Evolutionary conservation across 2,113 vertebrate genomes (phyloP).

Genomic region (Phaetusa simplex): DNA sequence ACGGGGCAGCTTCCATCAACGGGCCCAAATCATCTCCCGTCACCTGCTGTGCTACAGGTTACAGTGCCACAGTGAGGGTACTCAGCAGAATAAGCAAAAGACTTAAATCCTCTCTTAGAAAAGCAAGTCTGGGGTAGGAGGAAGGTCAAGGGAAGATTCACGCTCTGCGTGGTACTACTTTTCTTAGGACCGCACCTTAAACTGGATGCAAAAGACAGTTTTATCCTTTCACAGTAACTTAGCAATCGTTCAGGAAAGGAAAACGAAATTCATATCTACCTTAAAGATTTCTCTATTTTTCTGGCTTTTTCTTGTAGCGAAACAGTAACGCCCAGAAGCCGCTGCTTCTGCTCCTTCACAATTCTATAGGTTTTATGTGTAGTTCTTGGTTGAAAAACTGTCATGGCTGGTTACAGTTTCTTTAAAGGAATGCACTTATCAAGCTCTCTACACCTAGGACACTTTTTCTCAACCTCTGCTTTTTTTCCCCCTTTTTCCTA

Average conservation of each 20-base stretch:
- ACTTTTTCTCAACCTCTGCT: constrained; percentile 55
- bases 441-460: constrained; percentile 31
- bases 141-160: neutral
- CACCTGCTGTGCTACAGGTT: neutral
- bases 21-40: neutral
- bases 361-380: neutral
- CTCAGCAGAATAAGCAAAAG: neutral
- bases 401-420: constrained; percentile 28
- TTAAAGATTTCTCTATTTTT: neutral
- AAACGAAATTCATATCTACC: neutral
- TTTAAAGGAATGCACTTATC: constrained; percentile 42
- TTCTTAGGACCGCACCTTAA: neutral
- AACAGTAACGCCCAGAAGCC: constrained; percentile 2
- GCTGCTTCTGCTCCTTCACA: neutral
- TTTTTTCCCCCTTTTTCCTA: constrained; percentile 14
- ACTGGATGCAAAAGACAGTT: neutral
- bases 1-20: neutral
- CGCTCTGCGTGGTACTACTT: neutral
- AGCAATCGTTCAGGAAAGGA: neutral
- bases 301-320: neutral
- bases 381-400: constrained; percentile 40
- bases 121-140: neutral
- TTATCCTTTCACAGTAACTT: neutral
- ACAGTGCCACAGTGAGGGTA: neutral
- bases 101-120: neutral